Evolutionary conservation across 2,113 vertebrate species (phyloP).

Genomic region (Poeciliopsis retropinna): DNA sequence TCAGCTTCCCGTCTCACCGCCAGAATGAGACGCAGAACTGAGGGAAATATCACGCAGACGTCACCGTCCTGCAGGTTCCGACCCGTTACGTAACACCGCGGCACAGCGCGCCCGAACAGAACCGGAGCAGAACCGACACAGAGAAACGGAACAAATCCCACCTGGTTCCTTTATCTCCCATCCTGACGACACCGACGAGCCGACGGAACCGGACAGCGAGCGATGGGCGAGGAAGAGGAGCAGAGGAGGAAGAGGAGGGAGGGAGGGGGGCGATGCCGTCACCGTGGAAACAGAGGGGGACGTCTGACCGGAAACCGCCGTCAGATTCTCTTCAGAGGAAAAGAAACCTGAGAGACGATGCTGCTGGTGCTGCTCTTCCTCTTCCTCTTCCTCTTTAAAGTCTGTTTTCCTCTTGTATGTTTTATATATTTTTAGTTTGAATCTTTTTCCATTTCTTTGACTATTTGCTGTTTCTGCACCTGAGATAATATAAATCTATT

Average conservation of each 20-base stretch:
- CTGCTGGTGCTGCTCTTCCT: background rate
- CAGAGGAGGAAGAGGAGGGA: conserved; percentile 39
- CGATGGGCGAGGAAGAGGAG: conserved; percentile 26
- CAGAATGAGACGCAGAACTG: conserved; percentile 23
- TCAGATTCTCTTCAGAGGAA: conserved; percentile 47
- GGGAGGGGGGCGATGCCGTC: conserved; percentile 57
- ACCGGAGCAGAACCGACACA: background rate
- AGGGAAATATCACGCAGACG: conserved; percentile 9
- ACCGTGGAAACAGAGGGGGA: conserved; percentile 67
- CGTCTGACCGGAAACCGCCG: conserved; percentile 44
- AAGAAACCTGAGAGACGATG: conserved; percentile 29
- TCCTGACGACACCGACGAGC: conserved; percentile 45
- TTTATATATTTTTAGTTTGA: too few species aligned
- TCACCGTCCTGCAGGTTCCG: conserved; percentile 30
- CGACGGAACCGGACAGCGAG: conserved; percentile 35
- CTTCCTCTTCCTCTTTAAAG: conserved; percentile 2
- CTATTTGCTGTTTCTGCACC: too few species aligned
- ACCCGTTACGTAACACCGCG: conserved; percentile 36
- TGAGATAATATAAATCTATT: too few species aligned
- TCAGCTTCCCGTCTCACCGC: conserved; percentile 17
- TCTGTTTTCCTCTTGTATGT: too few species aligned
- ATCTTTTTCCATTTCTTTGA: too few species aligned
- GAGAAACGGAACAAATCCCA: conserved; percentile 14
- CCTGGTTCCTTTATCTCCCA: conserved; percentile 76
- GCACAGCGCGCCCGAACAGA: background rate